A percentile compares a stretch with the other conserved stretches of the same genome.
Conservation (phyloP, 1,140 invertebrate genomes). For the Trichoplusia ni region DNA sequence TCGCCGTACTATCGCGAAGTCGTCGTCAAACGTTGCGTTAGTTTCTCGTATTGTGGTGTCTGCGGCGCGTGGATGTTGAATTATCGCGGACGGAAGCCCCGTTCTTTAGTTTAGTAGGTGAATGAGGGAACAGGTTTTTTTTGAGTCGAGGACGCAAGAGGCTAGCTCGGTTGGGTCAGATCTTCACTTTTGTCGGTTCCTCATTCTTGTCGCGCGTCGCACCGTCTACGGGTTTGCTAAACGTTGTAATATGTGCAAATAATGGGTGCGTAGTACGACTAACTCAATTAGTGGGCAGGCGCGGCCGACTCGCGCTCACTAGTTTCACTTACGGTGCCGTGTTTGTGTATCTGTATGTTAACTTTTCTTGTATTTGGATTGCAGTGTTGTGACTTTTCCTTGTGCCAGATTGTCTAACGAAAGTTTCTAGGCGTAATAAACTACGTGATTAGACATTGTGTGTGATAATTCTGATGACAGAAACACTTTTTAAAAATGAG, state of each 20-base stretch:
- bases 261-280: conserved; percentile 7
- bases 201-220: conserved; percentile 46
- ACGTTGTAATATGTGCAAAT: conserved; percentile 26
- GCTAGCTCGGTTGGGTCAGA: conserved; percentile 57
- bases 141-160: conserved; percentile 52
- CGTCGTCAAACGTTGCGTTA: conserved; percentile 24
- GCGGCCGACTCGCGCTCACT: background rate
- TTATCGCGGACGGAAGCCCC: conserved; percentile 52
- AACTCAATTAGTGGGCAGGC: conserved; percentile 27
- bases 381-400: conserved; percentile 33
- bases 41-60: conserved; percentile 5
- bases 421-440: conserved; percentile 2
- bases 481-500: conserved; percentile 3
- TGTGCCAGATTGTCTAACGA: conserved; percentile 6
- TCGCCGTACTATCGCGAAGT: conserved; percentile 31
- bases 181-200: conserved; percentile 64
- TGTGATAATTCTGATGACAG: background rate
- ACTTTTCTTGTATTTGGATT: conserved; percentile 30
- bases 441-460: background rate
- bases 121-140: conserved; percentile 68
- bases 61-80: conserved; percentile 14
- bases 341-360: no score
- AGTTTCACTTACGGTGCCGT: background rate
- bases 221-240: conserved; percentile 21
- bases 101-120: conserved; percentile 74